A percentile compares a stretch with the other conserved stretches of the same genome.
phyloP scores from a whole-genome alignment of 2,888 invertebrate genomes.

The Acanthoscelides obtectus region DNA sequence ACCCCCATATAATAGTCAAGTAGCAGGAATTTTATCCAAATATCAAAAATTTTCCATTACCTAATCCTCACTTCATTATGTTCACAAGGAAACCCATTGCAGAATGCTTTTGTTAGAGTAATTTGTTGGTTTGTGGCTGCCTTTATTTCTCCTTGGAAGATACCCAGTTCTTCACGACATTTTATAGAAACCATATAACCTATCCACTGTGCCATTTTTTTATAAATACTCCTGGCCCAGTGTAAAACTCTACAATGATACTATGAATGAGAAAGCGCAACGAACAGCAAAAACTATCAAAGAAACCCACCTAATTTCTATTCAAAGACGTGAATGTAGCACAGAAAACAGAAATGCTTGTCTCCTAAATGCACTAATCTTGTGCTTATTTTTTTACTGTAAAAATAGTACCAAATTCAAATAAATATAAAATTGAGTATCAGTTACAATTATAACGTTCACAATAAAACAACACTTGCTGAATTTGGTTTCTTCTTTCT shows the following conservation, averaged over 20 bases:
- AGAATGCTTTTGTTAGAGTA: constrained; percentile 73
- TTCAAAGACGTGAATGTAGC: background rate
- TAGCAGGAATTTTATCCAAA: too few species aligned
- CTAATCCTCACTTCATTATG: constrained; percentile 54
- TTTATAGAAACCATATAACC: constrained; percentile 82
- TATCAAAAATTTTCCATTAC: too few species aligned
- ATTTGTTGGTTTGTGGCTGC: constrained; percentile 67
- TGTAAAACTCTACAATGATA: background rate
- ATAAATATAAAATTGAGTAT: background rate
- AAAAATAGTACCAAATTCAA: background rate
- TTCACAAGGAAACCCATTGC: constrained; percentile 67
- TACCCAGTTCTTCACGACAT: constrained; percentile 71
- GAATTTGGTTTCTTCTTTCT: background rate
- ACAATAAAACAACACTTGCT: background rate
- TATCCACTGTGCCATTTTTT: constrained; percentile 59
- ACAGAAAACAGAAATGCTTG: background rate
- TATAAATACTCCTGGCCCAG: background rate
- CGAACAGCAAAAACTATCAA: background rate
- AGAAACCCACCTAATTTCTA: background rate
- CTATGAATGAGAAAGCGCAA: background rate
- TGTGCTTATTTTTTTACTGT: background rate
- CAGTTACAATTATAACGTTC: background rate
- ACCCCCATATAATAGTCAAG: too few species aligned
- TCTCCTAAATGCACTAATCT: background rate
- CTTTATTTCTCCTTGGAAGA: constrained; percentile 75